Evolutionary conservation across 2,797 vertebrate genomes (phyloP).

Genomic region (Coreius guichenoti): DNA sequence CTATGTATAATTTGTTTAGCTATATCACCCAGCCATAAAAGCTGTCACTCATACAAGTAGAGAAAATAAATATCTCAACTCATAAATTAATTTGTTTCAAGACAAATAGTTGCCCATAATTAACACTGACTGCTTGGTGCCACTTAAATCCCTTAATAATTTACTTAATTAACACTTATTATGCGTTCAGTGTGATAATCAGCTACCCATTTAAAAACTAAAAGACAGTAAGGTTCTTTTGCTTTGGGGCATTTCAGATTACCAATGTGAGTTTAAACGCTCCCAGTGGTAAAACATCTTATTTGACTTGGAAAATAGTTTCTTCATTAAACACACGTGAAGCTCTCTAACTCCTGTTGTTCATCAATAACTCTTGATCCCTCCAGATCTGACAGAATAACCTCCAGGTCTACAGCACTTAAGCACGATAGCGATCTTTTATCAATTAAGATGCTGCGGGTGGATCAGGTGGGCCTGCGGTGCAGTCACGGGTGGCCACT

Average conservation of each 20-base stretch:
- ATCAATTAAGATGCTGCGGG: constrained; percentile 72
- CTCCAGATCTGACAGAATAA: background rate
- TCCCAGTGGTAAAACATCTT: constrained; percentile 1
- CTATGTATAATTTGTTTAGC: background rate
- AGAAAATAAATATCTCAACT: constrained; percentile 31
- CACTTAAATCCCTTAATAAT: constrained; percentile 45
- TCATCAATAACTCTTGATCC: background rate
- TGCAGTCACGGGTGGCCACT: constrained; percentile 25
- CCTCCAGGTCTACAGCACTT: background rate
- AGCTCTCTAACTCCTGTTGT: background rate
- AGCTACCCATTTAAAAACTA: background rate
- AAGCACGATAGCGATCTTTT: background rate
- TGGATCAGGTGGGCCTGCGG: constrained; percentile 64
- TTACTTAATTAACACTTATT: constrained; percentile 35
- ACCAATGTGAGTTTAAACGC: constrained; percentile 6
- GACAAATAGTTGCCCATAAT: constrained; percentile 27
- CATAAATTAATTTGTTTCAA: constrained; percentile 29
- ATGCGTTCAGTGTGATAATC: constrained; percentile 22
- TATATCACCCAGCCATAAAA: background rate
- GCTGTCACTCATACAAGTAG: background rate
- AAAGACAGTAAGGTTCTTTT: constrained; percentile 3
- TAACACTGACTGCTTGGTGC: constrained; percentile 38
- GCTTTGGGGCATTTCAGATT: background rate
- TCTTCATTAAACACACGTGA: constrained; percentile 6
- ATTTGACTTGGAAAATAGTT: constrained; percentile 25